Evolutionary conservation across 2,113 vertebrate genomes (phyloP).

Genomic region (Perca schrenkii): DNA sequence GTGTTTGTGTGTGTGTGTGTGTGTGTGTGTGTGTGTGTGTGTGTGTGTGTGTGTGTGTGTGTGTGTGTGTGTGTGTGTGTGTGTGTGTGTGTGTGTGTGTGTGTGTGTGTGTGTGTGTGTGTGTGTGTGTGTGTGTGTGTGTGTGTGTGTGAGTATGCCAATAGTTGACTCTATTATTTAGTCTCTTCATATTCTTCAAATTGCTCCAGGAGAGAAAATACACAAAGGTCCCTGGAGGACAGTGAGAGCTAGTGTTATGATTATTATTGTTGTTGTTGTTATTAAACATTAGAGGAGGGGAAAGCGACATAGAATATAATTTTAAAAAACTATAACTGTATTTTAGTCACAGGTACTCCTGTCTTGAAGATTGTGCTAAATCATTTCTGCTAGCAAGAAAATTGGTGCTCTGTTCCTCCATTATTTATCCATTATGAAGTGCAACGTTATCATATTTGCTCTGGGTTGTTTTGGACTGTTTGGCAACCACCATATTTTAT

Average conservation of each 20-base stretch:
- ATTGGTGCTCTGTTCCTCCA: not conserved
- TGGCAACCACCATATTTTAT: not conserved
- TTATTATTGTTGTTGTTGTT: conserved; percentile 54
- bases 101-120: conserved; percentile 23
- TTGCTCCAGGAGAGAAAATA: conserved; percentile 66
- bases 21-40: too few species aligned
- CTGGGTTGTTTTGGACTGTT: not conserved
- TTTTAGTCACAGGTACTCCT: conserved; percentile 16
- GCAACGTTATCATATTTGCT: conserved; percentile 5
- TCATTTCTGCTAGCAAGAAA: not conserved
- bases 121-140: conserved; percentile 23
- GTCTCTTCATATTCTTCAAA: conserved; percentile 75
- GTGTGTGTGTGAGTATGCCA: not conserved
- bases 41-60: conserved; percentile 14
- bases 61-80: not conserved
- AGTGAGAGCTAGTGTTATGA: conserved; percentile 25
- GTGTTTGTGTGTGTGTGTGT: conserved; percentile 27
- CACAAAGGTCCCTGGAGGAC: conserved; percentile 41
- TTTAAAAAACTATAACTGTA: conserved; percentile 27
- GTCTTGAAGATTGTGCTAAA: not conserved
- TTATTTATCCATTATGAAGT: not conserved
- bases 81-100: not conserved
- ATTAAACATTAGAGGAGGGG: conserved; percentile 53
- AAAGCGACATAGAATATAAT: conserved; percentile 28
- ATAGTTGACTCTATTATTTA: conserved; percentile 79